Evolutionary conservation across 1,140 invertebrate genomes (phyloP), one percentile per base, ranked within the genome.

Genomic region (Anastrepha ludens): DNA sequence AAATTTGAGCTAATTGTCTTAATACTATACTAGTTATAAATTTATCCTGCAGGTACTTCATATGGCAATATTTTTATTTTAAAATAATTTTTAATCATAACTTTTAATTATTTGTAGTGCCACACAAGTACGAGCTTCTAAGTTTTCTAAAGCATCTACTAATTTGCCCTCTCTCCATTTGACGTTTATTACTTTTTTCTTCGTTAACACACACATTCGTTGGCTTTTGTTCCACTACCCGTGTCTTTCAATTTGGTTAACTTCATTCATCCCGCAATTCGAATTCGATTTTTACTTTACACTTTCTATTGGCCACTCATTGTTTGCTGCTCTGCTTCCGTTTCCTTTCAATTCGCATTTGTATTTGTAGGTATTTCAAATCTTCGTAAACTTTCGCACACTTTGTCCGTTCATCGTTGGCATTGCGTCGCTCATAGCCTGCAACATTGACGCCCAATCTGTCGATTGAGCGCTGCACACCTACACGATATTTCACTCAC

Each of bases 361-460:
- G 50, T 55, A 55, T 55, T 55, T 55, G 50, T 55, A 55, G 6
- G 50, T 11, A 11, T 55, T 29, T 55, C 50, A 55, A 6, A 8
- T 8, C 50, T 55, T 2, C 6, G 50, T 55, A 74, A 44, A 2
- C 4, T 47, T 44, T 74, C 41, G 15, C 29, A 39, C 64, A 7
- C 64, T 67, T 41, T 6, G 20, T 20, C 20, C 11, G 50, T 11
- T 55, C 50, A 55, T 55, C 50, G 50, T 55, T 55, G 50, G 11
- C 50, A 2, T 2, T 20, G 8, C 39, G 20, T 67, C 39, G 64
- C 29, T 39, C 9, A 39, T 13, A 6, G 39, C 41, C 6, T 17
- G 13, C 15, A 74, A 8, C 39, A 74, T 74, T 44, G 44, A 74
- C 67, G 67, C 67, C 67, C 67, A 74, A 74, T 74, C 65, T 44